These are phyloP conservation scores for Pyrgilauda ruficollis DNA, from an alignment of 2,113 vertebrate species.

Conservation along the genomic window DNA sequence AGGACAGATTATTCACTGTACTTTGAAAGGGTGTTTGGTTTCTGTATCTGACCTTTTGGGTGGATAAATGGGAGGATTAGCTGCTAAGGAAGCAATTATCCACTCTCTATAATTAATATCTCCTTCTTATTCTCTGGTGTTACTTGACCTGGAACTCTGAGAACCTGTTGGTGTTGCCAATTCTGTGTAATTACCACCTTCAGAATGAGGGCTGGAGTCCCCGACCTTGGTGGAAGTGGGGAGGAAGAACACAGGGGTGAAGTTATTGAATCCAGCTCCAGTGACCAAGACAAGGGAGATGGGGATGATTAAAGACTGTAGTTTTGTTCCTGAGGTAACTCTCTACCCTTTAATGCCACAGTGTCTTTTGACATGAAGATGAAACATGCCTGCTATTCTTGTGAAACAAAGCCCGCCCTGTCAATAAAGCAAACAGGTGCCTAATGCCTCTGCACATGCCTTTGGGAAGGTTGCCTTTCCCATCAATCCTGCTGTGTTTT, in stretches of 20 bases:
- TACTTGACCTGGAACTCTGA: conserved; percentile 49
- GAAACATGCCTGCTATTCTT: conserved; percentile 47
- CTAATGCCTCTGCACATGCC: conserved; percentile 8
- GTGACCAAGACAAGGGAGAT: neutral
- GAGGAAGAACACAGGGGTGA: neutral
- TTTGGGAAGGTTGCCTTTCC: conserved; percentile 21
- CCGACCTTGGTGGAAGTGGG: neutral
- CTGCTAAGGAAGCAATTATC: conserved; percentile 69
- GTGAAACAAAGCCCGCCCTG: conserved; percentile 11
- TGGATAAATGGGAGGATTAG: conserved; percentile 66
- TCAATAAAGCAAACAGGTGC: conserved; percentile 47
- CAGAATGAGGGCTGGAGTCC: neutral
- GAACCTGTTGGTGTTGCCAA: conserved; percentile 35
- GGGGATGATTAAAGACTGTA: neutral
- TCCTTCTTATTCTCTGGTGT: conserved; percentile 54
- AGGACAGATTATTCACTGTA: conserved; percentile 43
- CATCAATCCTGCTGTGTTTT: conserved; percentile 13
- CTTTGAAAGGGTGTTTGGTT: conserved; percentile 53
- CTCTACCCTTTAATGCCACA: conserved; percentile 34
- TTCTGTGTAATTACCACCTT: conserved; percentile 45
- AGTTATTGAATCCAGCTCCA: conserved; percentile 11
- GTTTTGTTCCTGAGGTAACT: conserved; percentile 30
- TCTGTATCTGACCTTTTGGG: conserved; percentile 58
- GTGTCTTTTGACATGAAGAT: conserved; percentile 43
- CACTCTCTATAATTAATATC: conserved; percentile 65